These are phyloP conservation scores for Drosophila robusta DNA, from an alignment of 2,888 invertebrate genomes.

Conservation along the genomic window DNA sequence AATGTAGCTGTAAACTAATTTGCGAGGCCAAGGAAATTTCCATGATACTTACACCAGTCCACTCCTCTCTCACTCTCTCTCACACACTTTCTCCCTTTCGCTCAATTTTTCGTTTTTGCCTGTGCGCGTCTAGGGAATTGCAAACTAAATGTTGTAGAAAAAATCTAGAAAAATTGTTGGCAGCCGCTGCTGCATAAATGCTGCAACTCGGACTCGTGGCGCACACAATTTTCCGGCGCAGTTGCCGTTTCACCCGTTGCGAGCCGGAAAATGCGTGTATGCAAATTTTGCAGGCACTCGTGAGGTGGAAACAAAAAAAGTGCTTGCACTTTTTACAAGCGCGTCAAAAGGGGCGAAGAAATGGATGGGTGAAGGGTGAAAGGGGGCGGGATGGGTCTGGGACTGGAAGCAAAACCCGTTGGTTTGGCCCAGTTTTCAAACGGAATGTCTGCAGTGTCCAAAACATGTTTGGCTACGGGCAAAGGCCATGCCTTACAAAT, in stretches of 20 bases:
- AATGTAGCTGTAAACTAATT: constrained; percentile 48
- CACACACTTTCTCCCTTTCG: constrained; percentile 1
- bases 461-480: constrained; percentile 39
- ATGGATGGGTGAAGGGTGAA: not conserved
- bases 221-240: constrained; percentile 60
- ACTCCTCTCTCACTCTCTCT: too few relatives aligned
- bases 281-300: constrained; percentile 61
- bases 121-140: constrained; percentile 38
- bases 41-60: not conserved
- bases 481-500: constrained; percentile 46
- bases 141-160: constrained; percentile 65
- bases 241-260: constrained; percentile 14
- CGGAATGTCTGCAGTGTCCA: constrained; percentile 40
- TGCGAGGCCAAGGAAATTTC: constrained; percentile 39
- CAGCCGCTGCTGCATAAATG: constrained; percentile 58
- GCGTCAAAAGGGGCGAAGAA: constrained; percentile 6
- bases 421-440: constrained; percentile 38
- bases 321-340: constrained; percentile 34
- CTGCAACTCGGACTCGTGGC: constrained; percentile 56
- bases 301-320: constrained; percentile 20
- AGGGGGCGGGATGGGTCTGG: not conserved
- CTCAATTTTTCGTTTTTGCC: not conserved
- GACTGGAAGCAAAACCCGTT: not conserved
- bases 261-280: constrained; percentile 68
- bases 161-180: constrained; percentile 46